These are phyloP conservation scores for Notocelia uddmanniana DNA, from an alignment of 2,888 invertebrate genomes.

Conservation along the genomic window DNA sequence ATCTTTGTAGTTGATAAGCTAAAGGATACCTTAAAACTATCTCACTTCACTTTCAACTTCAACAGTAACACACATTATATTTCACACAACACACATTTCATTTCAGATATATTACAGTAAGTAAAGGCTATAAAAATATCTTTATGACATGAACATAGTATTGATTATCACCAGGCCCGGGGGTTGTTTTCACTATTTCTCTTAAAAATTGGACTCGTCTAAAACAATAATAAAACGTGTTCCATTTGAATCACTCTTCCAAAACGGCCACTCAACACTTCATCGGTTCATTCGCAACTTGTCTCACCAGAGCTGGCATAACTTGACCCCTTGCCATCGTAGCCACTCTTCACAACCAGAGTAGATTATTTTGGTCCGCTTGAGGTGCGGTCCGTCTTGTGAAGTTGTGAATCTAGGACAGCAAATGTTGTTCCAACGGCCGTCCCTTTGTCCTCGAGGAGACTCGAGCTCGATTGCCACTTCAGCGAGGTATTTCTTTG, in stretches of 20 bases:
- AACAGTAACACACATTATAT: too few species aligned
- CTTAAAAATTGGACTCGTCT: too few species aligned
- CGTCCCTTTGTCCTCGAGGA: conserved; percentile 11
- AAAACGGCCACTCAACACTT: not conserved
- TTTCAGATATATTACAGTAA: too few species aligned
- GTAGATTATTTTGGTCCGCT: not conserved
- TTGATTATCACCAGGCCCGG: too few species aligned
- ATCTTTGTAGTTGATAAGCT: too few species aligned
- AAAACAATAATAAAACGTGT: not conserved
- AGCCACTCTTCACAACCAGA: not conserved
- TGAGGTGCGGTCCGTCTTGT: too few species aligned
- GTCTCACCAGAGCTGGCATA: not conserved
- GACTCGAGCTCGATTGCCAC: conserved; percentile 17
- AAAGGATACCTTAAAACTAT: too few species aligned
- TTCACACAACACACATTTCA: too few species aligned
- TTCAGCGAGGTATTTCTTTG: conserved; percentile 24
- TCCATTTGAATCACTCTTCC: conserved; percentile 9
- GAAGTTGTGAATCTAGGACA: not conserved
- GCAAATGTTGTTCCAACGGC: conserved; percentile 20
- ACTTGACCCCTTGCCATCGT: not conserved
- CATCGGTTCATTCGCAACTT: not conserved
- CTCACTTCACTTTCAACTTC: too few species aligned
- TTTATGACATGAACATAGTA: too few species aligned
- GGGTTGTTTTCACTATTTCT: too few species aligned
- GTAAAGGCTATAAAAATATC: too few species aligned